Evolutionary conservation across 2,797 vertebrate species (phyloP).

Genomic region (Pangasius larnaudii): DNA sequence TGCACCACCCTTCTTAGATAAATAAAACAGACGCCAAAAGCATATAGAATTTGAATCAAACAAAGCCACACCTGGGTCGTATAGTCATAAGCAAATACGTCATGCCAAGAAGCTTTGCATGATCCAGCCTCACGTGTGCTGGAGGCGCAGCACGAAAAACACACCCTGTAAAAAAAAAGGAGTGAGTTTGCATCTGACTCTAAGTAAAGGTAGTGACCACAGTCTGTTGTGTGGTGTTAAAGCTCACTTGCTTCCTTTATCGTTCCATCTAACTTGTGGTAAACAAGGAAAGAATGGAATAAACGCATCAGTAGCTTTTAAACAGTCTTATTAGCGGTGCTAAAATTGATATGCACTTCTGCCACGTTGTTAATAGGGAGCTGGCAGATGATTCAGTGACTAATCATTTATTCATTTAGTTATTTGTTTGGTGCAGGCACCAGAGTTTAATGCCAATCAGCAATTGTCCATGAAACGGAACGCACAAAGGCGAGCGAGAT

Average conservation of each 20-base stretch:
- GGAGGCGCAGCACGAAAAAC: slow-evolving; percentile 9
- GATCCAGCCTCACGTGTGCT: not conserved
- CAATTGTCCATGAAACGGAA: slow-evolving; percentile 4
- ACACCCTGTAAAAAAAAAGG: slow-evolving; percentile 20
- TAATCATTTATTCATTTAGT: not conserved
- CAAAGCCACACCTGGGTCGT: slow-evolving; percentile 43
- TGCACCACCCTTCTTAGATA: not conserved
- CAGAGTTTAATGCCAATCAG: not conserved
- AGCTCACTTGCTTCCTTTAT: not conserved
- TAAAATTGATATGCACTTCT: not conserved
- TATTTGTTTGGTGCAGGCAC: not conserved
- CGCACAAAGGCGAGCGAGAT: not conserved
- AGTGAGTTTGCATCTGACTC: slow-evolving; percentile 20
- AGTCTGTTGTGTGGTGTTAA: slow-evolving; percentile 12
- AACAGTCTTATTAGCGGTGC: not conserved
- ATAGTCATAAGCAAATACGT: slow-evolving; percentile 39
- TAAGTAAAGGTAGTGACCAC: not conserved
- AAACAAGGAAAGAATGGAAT: not conserved
- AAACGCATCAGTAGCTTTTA: not conserved
- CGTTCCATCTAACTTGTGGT: not conserved
- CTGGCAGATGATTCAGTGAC: not conserved
- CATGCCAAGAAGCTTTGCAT: slow-evolving; percentile 27
- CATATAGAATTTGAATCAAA: slow-evolving; percentile 25
- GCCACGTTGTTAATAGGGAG: not conserved
- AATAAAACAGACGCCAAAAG: slow-evolving; percentile 5